Conservation (phyloP, 2,113 vertebrate genomes). For the Cygnus buccinator region DNA sequence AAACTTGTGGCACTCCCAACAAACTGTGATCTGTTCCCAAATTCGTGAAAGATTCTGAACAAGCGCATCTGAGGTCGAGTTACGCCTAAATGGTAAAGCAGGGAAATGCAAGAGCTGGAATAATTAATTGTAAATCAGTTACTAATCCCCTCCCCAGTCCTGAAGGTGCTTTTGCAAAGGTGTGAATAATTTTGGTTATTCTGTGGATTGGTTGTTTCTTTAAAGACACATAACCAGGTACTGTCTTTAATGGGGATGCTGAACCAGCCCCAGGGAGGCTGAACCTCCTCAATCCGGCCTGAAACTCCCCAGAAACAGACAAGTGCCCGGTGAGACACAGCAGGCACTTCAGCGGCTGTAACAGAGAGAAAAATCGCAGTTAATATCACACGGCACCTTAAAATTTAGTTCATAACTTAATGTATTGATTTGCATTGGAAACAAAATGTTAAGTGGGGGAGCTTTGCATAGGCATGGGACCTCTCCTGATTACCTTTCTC, state of each 20-base stretch:
- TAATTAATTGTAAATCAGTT: background rate
- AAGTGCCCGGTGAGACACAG: background rate
- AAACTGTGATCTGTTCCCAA: background rate
- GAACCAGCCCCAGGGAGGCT: fast-evolving
- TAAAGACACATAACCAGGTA: background rate
- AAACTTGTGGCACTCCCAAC: background rate
- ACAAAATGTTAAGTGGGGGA: background rate
- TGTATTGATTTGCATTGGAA: constrained; percentile 57
- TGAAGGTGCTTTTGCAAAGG: background rate
- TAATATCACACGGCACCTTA: background rate
- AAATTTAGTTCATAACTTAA: background rate
- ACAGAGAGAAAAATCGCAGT: background rate
- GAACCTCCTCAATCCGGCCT: fast-evolving
- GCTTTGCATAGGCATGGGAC: constrained; percentile 51
- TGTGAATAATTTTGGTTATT: background rate
- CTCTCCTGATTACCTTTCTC: constrained; percentile 36
- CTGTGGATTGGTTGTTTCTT: background rate
- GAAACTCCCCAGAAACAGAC: background rate
- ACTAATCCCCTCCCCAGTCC: background rate
- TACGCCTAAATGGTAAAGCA: background rate
- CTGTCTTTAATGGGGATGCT: fast-evolving
- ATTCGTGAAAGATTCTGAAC: background rate
- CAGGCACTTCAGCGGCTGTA: background rate
- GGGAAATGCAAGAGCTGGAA: background rate
- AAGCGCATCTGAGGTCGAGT: fast-evolving